A percentile compares a stretch with the other conserved stretches of the same genome.
Conservation (phyloP, 2,797 vertebrate genomes). For the Dendrocincla tyrannina region DNA sequence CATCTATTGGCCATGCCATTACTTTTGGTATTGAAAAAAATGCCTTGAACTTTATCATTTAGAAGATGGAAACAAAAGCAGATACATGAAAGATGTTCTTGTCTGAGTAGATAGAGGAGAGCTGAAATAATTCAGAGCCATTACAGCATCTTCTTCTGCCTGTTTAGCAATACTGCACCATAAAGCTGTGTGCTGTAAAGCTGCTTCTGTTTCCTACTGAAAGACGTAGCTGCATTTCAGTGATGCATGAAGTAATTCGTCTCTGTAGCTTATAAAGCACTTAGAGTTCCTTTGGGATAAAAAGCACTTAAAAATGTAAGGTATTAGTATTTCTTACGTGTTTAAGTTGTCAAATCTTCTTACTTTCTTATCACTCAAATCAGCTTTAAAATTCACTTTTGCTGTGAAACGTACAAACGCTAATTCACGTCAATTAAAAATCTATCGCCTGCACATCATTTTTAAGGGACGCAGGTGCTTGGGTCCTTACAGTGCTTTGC, state of each 20-base stretch:
- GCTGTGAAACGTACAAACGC: neutral
- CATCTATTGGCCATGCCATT: neutral
- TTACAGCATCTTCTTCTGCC: neutral
- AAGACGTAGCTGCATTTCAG: constrained; percentile 27
- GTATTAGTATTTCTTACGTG: constrained; percentile 49
- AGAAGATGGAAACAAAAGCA: neutral
- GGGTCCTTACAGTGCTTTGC: too few species aligned
- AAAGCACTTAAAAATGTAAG: constrained; percentile 59
- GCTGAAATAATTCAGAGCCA: neutral
- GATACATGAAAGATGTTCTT: neutral
- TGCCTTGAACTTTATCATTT: neutral
- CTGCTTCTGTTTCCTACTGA: neutral
- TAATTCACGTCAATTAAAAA: constrained; percentile 56
- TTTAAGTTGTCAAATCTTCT: constrained; percentile 68
- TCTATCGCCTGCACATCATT: neutral
- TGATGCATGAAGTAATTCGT: constrained; percentile 48
- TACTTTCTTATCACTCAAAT: constrained; percentile 52
- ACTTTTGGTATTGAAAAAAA: neutral
- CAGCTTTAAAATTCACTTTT: constrained; percentile 46
- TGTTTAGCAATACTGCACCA: neutral
- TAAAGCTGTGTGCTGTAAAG: neutral
- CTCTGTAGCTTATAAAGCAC: constrained; percentile 51
- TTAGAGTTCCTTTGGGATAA: constrained; percentile 63
- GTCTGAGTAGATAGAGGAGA: neutral
- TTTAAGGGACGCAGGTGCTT: neutral